Evolutionary conservation across 2,113 vertebrate species (phyloP).

Genomic region (Centropristis striata): DNA sequence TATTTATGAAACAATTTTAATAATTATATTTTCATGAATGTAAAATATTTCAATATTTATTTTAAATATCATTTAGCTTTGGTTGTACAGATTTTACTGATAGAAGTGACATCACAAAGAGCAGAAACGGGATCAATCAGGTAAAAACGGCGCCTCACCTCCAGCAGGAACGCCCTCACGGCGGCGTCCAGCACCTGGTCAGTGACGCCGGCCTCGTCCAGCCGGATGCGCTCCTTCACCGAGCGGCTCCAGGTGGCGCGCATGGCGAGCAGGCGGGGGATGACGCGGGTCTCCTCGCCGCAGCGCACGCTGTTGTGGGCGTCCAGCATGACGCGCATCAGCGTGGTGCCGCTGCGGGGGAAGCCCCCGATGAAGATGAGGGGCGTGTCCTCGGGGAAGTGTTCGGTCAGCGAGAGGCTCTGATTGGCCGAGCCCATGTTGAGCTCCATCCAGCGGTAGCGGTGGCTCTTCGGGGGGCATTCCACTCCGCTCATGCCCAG

Average conservation of each 20-base stretch:
- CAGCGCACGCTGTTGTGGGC: constrained; percentile 92
- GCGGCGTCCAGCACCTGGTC: constrained; percentile 94
- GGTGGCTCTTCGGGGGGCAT: constrained; percentile 90
- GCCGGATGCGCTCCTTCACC: constrained; percentile 91
- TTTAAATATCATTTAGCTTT: too few species aligned
- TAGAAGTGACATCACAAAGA: too few species aligned
- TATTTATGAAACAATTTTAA: too few species aligned
- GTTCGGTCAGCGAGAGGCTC: constrained; percentile 46
- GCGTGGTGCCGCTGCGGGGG: constrained; percentile 93
- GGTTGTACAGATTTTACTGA: too few species aligned
- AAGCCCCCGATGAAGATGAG: constrained; percentile 96
- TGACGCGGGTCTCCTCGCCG: constrained; percentile 94
- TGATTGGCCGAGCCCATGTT: constrained; percentile 71
- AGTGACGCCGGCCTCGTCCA: constrained; percentile 94
- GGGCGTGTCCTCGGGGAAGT: constrained; percentile 91
- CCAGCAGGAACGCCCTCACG: constrained; percentile 89
- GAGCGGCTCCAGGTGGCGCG: constrained; percentile 96
- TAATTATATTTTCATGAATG: too few species aligned
- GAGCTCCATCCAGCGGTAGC: constrained; percentile 76
- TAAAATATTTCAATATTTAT: too few species aligned
- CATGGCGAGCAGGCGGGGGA: constrained; percentile 92
- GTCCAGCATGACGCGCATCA: constrained; percentile 95
- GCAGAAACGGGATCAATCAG: too few species aligned
- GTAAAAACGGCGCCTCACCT: constrained; percentile 58
- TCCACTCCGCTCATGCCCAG: constrained; percentile 92